Percentiles rank a stretch among this genome's conserved stretches.
Conservation (phyloP, 1,140 invertebrate species). For the Philopotamus ludificatus region DNA sequence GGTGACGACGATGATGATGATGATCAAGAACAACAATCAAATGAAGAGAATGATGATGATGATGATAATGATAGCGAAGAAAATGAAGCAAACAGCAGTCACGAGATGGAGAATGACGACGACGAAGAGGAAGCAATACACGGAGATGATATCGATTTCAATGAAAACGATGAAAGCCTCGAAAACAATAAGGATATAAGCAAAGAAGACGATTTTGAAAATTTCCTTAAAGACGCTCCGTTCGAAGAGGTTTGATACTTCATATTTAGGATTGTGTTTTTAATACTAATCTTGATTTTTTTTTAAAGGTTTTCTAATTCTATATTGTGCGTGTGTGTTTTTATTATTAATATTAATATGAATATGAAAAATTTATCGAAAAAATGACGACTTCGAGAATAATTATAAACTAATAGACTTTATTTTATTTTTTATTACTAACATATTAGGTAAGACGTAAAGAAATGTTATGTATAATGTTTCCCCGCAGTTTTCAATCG, state of each 20-base stretch:
- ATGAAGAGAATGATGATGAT: conserved; percentile 44
- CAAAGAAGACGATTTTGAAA: conserved; percentile 40
- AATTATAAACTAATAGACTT: no score
- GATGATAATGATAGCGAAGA: conserved; percentile 40
- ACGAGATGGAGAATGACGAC: conserved; percentile 32
- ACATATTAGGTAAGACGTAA: no score
- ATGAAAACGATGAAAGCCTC: conserved; percentile 40
- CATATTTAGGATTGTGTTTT: no score
- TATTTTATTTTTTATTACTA: no score
- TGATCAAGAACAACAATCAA: conserved; percentile 43
- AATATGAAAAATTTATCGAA: no score
- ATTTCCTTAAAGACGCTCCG: conserved; percentile 39
- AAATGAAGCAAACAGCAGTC: conserved; percentile 32
- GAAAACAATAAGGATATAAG: conserved; percentile 34
- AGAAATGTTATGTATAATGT: no score
- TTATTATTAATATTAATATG: no score
- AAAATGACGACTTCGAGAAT: no score
- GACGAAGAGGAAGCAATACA: conserved; percentile 39
- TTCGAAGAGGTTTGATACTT: conserved; percentile 39
- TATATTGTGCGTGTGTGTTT: no score
- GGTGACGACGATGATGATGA: conserved; percentile 42
- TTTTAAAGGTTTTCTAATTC: no score
- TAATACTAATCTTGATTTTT: no score
- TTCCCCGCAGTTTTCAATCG: no score
- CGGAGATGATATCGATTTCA: conserved; percentile 42